A percentile compares a stretch with the other conserved stretches of the same genome.
Evolutionary conservation across 1,140 invertebrate genomes (phyloP).

Genomic region (Piezodorus guildinii): DNA sequence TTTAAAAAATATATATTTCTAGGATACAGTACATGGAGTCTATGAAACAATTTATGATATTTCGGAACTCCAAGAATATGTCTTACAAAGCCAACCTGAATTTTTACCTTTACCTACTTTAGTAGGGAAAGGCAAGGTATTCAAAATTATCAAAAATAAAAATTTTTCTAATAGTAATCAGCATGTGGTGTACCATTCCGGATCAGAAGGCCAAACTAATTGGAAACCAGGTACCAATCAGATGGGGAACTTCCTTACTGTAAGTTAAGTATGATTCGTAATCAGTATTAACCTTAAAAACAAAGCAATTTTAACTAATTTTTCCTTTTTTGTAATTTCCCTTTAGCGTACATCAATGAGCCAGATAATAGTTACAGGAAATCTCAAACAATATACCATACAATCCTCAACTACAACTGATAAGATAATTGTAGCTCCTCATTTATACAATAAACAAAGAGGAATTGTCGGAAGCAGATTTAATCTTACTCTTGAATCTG

Average conservation of each 20-base stretch:
- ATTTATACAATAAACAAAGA: conserved; percentile 26
- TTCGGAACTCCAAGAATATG: conserved; percentile 25
- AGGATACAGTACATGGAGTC: conserved; percentile 32
- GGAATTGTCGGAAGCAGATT: conserved; percentile 26
- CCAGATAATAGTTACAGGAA: conserved; percentile 29
- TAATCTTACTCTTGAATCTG: conserved; percentile 28
- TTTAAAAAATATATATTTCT: background rate
- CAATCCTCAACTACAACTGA: conserved; percentile 30
- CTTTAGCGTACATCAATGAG: conserved; percentile 28
- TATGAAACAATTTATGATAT: conserved; percentile 33
- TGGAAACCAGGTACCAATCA: conserved; percentile 42
- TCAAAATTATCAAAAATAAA: conserved; percentile 51
- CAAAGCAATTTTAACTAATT: conserved; percentile 12
- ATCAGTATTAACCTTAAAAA: conserved; percentile 22
- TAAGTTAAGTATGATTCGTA: conserved; percentile 29
- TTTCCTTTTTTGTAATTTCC: conserved; percentile 15
- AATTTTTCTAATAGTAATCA: conserved; percentile 50
- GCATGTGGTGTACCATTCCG: conserved; percentile 45
- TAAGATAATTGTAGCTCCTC: conserved; percentile 26
- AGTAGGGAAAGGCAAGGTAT: conserved; percentile 37
- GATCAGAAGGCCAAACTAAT: conserved; percentile 39
- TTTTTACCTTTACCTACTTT: conserved; percentile 30
- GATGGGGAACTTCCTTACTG: conserved; percentile 43
- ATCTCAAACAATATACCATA: conserved; percentile 26
- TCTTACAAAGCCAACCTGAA: conserved; percentile 26